phyloP scores from a whole-genome alignment of 2,888 invertebrate genomes.

The Drosophila prolongata region DNA sequence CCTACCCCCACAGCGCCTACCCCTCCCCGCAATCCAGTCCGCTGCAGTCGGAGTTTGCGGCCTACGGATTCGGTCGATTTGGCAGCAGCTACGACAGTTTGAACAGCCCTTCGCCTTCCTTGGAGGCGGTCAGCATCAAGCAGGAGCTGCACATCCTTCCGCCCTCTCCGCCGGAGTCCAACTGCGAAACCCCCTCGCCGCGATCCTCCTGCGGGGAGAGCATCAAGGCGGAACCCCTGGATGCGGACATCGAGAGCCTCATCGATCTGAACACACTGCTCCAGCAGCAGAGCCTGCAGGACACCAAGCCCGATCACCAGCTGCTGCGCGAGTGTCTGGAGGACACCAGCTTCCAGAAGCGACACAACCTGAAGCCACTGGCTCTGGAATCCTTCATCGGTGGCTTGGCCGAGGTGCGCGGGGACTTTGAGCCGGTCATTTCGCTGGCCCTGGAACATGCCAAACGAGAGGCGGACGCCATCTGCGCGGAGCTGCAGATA shows the following conservation, averaged over 20 bases:
- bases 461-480: constrained; percentile 93
- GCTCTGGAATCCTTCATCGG: constrained; percentile 88
- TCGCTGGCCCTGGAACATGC: constrained; percentile 94
- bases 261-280: constrained; percentile 82
- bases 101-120: constrained; percentile 82
- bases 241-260: constrained; percentile 82
- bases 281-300: constrained; percentile 58
- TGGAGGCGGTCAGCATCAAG: constrained; percentile 82
- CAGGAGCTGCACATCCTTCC: constrained; percentile 86
- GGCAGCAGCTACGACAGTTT: constrained; percentile 73
- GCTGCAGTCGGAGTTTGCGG: constrained; percentile 78
- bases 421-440: constrained; percentile 92
- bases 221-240: constrained; percentile 83
- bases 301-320: constrained; percentile 88
- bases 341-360: constrained; percentile 93
- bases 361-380: constrained; percentile 92
- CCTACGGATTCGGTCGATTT: constrained; percentile 61
- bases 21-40: constrained; percentile 83
- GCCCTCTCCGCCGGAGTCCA: constrained; percentile 87
- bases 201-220: constrained; percentile 82
- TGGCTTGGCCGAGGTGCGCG: constrained; percentile 87
- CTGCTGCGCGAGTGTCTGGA: constrained; percentile 91
- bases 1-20: constrained; percentile 77
- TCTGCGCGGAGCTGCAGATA: constrained; percentile 93
- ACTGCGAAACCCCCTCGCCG: constrained; percentile 85